A percentile compares a stretch with the other conserved stretches of the same genome.
phyloP scores from a whole-genome alignment of 2,113 vertebrate genomes.

The Rostratula benghalensis region DNA sequence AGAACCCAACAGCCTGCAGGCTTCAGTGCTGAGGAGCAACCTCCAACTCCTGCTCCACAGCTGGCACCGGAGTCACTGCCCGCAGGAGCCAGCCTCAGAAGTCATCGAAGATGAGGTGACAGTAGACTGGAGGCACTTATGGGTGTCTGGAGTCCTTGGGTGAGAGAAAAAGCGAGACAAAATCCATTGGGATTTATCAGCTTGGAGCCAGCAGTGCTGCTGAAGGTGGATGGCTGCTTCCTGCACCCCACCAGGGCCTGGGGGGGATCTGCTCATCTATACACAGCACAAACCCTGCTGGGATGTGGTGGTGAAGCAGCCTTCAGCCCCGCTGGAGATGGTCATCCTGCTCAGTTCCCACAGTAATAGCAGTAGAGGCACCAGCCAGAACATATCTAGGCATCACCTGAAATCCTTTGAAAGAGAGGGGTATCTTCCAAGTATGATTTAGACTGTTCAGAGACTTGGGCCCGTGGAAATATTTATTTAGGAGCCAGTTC shows the following conservation, averaged over 20 bases:
- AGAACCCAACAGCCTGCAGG: background rate
- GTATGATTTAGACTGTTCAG: background rate
- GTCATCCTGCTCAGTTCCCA: background rate
- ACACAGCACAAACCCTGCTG: background rate
- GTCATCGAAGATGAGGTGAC: background rate
- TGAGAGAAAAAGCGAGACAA: rapidly evolving
- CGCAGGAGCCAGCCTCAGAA: background rate
- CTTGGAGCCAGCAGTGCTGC: background rate
- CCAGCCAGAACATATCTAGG: background rate
- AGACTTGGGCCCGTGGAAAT: background rate
- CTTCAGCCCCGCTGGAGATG: background rate
- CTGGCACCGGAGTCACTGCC: background rate
- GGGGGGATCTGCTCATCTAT: background rate
- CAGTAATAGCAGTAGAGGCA: background rate
- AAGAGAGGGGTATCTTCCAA: background rate
- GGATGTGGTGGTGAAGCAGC: background rate
- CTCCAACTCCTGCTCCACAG: too few relatives aligned
- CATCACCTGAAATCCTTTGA: background rate
- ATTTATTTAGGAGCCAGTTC: background rate
- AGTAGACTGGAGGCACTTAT: background rate
- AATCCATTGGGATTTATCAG: background rate
- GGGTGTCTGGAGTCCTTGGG: background rate
- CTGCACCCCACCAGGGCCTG: background rate
- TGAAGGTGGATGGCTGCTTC: background rate
- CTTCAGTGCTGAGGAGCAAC: background rate